Evolutionary conservation across 2,888 invertebrate genomes (phyloP), one percentile per base, ranked within the genome.

Genomic region (Polia nebulosa): DNA sequence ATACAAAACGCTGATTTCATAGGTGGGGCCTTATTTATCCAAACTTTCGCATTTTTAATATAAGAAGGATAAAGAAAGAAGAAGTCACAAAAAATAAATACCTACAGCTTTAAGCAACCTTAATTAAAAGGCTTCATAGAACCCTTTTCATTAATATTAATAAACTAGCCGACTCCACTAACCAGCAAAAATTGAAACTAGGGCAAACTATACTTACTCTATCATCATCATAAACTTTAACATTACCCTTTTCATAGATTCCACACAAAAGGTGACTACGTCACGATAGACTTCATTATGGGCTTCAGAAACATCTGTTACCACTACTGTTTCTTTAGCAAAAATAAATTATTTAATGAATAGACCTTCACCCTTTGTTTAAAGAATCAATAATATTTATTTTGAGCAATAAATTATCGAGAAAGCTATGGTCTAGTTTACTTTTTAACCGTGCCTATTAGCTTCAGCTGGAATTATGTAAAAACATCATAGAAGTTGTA

Each of bases 281-380:
- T 67, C 67, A 72, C 41, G 34, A 57, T 9, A 53, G 51, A 22
- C 65, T 71, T 78, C 53, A 61, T 75, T 70, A 64, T 11, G 29
- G 44, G 41, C 36, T 64, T 71, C 66, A 67, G 8, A 66, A 76
- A 65, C 62, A 79, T 51, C 62, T 65, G 78, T 62, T 57, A 8
- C 22, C 49, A 62, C 59, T 57, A 68, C 32, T 62, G 45, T 59
- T 76, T 73, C 45, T 62, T 64, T 56, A 75, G 17, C 52, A 36
- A 56, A n/a, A 63, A 71, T 62, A 29, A 65, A 59, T 67, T 64
- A 71, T 62, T 63, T 59, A 56, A 71, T 75, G 13, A 75, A 72
- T 69, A 59, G 51, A 53, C 27, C 36, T 39, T 11, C 8, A 17
- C 11, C 55, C 47, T 64, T 79, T 76, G 62, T 81, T 66, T 51